Evolutionary conservation across 2,797 vertebrate species (phyloP).

Genomic region (Sciurus vulgaris): DNA sequence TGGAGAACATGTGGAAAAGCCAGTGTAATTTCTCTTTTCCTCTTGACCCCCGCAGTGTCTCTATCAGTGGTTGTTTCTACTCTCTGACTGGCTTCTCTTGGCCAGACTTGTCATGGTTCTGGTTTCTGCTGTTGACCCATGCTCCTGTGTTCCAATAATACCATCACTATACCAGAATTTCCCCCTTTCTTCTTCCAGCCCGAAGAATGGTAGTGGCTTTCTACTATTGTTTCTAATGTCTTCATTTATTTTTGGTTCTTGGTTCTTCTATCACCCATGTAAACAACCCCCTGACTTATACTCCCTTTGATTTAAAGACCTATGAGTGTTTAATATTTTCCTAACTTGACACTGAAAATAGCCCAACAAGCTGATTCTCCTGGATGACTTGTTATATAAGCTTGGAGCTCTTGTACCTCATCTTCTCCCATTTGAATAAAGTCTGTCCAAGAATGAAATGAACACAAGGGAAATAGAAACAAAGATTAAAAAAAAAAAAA

Average conservation of each 20-base stretch:
- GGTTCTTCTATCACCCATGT: background rate
- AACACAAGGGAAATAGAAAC: slow-evolving; percentile 26
- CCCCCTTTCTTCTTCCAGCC: background rate
- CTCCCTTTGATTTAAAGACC: slow-evolving; percentile 38
- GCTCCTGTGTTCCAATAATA: background rate
- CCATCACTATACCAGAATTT: background rate
- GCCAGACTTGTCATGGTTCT: background rate
- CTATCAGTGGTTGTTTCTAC: background rate
- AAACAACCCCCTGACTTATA: slow-evolving; percentile 39
- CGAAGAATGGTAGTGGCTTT: background rate
- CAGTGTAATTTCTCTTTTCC: background rate
- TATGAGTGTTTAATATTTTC: background rate
- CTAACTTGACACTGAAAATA: background rate
- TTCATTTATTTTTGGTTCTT: slow-evolving; percentile 2
- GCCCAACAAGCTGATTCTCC: background rate
- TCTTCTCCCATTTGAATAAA: slow-evolving; percentile 26
- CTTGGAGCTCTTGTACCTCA: background rate
- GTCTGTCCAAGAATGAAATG: background rate
- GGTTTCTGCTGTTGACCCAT: background rate
- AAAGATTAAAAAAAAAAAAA: slow-evolving; percentile 28
- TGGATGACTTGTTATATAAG: background rate
- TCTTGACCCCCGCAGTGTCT: background rate
- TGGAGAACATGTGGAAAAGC: background rate
- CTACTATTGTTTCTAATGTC: background rate
- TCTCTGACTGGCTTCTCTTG: background rate